These are phyloP conservation scores for Eucriotettix oculatus DNA, from an alignment of 2,888 invertebrate species.

Conservation along the genomic window DNA sequence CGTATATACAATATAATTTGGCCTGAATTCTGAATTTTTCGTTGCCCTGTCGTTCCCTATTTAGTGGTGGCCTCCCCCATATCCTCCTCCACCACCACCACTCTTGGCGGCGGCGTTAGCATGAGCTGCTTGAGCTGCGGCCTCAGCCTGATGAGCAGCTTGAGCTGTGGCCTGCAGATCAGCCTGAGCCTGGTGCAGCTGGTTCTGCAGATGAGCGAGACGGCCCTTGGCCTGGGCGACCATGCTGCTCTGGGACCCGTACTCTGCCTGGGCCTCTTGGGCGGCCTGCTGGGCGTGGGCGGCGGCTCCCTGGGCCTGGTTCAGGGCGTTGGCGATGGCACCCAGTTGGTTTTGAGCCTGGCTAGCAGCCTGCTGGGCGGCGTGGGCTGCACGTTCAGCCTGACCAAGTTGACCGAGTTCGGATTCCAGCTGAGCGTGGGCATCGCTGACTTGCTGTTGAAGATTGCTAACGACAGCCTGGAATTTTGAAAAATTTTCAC, in stretches of 20 bases:
- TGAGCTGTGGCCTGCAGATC: slow-evolving; percentile 60
- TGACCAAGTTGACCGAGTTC: slow-evolving; percentile 57
- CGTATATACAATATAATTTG: too few species aligned
- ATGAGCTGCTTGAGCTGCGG: slow-evolving; percentile 14
- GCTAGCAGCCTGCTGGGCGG: slow-evolving; percentile 51
- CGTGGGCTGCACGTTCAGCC: slow-evolving; percentile 50
- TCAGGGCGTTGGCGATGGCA: slow-evolving; percentile 24
- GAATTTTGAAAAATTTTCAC: too few species aligned
- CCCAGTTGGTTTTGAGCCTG: slow-evolving; percentile 31
- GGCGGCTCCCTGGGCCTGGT: slow-evolving; percentile 58
- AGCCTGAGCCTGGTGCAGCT: slow-evolving; percentile 48
- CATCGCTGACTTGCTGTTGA: slow-evolving; percentile 57
- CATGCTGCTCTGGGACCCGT: slow-evolving; percentile 64
- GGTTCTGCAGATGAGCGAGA: slow-evolving; percentile 31
- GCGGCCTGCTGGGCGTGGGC: slow-evolving; percentile 50
- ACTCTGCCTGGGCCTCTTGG: slow-evolving; percentile 54
- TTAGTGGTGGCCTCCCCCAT: too few species aligned
- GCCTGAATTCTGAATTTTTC: too few species aligned
- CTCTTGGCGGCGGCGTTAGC: too few species aligned
- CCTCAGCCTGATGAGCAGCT: slow-evolving; percentile 47
- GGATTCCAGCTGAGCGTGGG: slow-evolving; percentile 46
- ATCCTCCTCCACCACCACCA: too few species aligned
- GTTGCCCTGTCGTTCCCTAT: too few species aligned
- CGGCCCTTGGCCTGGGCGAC: slow-evolving; percentile 29
- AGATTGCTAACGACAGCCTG: slow-evolving; percentile 19